A percentile compares a stretch with the other conserved stretches of the same genome.
Conservation (phyloP, 2,113 vertebrate species). For the Ahaetulla prasina region DNA sequence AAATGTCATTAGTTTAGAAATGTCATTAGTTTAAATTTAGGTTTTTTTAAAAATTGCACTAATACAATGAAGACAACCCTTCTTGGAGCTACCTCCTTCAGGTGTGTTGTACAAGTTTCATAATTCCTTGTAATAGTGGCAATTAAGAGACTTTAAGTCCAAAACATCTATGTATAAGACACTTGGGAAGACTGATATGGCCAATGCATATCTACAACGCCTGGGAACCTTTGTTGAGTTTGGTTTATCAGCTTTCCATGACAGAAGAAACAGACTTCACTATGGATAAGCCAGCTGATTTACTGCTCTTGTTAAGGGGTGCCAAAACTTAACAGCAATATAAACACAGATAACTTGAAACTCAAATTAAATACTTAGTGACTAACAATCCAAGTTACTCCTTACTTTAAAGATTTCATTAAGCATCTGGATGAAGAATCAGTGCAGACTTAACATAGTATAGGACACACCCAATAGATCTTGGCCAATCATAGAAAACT, state of each 20-base stretch:
- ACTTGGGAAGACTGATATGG: neutral
- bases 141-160: neutral
- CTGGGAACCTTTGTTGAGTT: neutral
- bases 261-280: neutral
- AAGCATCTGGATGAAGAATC: neutral
- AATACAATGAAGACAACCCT: neutral
- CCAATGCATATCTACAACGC: neutral
- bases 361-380: neutral
- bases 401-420: neutral
- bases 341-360: neutral
- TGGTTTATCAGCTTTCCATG: neutral
- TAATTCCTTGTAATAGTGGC: neutral
- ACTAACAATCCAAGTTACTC: neutral
- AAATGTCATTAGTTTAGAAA: neutral
- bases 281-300: neutral
- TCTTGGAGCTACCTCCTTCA: neutral
- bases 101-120: neutral
- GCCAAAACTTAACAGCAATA: neutral
- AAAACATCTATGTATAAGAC: neutral
- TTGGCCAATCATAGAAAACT: neutral
- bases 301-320: neutral
- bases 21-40: neutral
- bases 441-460: neutral
- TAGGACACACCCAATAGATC: neutral
- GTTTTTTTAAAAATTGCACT: neutral